These are phyloP conservation scores for Ferrisia virgata DNA, from an alignment of 2,888 invertebrate genomes.

Conservation along the genomic window DNA sequence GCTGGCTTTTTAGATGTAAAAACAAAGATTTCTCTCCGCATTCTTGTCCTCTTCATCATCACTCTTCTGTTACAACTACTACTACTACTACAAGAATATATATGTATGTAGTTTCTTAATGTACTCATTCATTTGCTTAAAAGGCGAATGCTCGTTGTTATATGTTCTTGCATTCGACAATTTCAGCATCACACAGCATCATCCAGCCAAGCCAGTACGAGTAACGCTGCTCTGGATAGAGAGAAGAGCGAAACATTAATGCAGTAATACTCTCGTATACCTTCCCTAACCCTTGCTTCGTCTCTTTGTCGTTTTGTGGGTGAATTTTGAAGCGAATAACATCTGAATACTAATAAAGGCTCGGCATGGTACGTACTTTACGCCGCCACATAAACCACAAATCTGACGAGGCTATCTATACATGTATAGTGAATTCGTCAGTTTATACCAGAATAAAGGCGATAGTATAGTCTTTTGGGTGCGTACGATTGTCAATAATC, in stretches of 20 bases:
- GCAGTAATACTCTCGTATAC: neutral
- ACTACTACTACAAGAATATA: too few relatives aligned
- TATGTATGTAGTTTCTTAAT: too few relatives aligned
- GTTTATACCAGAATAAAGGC: neutral
- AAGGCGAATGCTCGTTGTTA: neutral
- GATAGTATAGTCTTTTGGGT: neutral
- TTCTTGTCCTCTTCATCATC: neutral
- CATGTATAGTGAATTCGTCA: neutral
- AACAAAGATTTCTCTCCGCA: neutral
- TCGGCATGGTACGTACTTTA: neutral
- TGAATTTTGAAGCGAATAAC: neutral
- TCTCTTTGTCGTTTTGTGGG: neutral
- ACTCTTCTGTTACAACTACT: neutral
- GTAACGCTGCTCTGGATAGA: neutral
- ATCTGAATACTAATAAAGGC: constrained; percentile 13
- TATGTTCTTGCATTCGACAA: neutral
- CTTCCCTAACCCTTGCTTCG: neutral
- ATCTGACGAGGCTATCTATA: neutral
- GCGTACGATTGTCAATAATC: constrained; percentile 3
- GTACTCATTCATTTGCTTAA: neutral
- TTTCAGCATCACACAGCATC: neutral
- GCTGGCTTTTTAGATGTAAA: neutral
- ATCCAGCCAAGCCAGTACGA: too few relatives aligned
- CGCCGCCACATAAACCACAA: neutral
- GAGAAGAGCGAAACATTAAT: neutral